phyloP scores from a whole-genome alignment of 2,113 vertebrate species.

The Misgurnus anguillicaudatus region DNA sequence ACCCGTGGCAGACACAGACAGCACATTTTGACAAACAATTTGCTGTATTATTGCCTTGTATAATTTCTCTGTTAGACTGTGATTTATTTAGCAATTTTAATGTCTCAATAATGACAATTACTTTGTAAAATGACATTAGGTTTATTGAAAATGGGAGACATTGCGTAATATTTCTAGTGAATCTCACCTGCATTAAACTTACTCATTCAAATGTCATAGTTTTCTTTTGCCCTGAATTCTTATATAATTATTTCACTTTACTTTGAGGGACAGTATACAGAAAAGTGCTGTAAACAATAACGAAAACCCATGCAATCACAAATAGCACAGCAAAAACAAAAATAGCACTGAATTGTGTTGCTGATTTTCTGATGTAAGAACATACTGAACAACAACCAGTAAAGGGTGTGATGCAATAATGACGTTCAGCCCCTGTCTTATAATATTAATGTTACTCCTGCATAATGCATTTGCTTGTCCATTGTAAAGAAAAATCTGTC shows the following conservation, averaged over 20 bases:
- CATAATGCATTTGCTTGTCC: too few relatives aligned
- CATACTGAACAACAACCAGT: background rate
- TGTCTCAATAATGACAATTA: background rate
- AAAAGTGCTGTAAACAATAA: too few relatives aligned
- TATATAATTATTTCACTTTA: background rate
- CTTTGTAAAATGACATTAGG: background rate
- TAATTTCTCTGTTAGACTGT: background rate
- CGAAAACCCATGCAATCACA: too few relatives aligned
- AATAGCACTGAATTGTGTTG: background rate
- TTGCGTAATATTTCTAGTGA: slow-evolving; percentile 1
- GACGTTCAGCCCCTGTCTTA: too few relatives aligned
- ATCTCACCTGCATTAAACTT: background rate
- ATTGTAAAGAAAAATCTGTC: too few relatives aligned
- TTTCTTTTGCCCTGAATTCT: background rate
- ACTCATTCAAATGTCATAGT: background rate
- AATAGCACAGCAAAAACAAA: too few relatives aligned
- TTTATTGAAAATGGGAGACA: background rate
- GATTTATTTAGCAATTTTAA: too few relatives aligned
- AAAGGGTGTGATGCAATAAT: background rate
- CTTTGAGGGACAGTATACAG: too few relatives aligned
- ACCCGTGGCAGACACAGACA: too few relatives aligned
- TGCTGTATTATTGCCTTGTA: background rate
- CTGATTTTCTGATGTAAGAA: background rate
- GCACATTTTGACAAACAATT: background rate
- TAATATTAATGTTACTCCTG: too few relatives aligned